Evolutionary conservation across 2,888 invertebrate species (phyloP).

Genomic region (Agriotes lineatus): DNA sequence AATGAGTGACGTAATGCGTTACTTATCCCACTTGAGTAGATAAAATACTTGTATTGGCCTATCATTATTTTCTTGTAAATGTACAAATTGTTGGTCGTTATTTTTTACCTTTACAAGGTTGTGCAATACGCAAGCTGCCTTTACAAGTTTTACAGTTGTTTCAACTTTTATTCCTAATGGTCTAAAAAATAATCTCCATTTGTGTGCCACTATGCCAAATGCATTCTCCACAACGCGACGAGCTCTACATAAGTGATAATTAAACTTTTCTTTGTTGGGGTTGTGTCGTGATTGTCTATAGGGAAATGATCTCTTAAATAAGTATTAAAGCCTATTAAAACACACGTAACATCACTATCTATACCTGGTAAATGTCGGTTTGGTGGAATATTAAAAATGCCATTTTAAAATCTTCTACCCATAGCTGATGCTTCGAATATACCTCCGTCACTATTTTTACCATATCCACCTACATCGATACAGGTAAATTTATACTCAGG

Average conservation of each 20-base stretch:
- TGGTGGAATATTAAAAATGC: conserved; percentile 21
- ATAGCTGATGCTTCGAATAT: conserved; percentile 46
- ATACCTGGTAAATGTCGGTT: conserved; percentile 23
- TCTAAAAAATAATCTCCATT: conserved; percentile 48
- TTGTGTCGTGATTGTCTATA: too few species aligned
- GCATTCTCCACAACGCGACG: conserved; percentile 43
- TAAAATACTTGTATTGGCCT: too few species aligned
- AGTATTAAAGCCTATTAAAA: conserved; percentile 41
- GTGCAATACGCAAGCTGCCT: conserved; percentile 32
- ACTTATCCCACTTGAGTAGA: too few species aligned
- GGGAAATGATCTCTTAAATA: conserved; percentile 39
- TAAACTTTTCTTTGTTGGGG: too few species aligned
- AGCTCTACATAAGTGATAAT: too few species aligned
- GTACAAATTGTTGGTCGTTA: too few species aligned
- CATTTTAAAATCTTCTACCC: conserved; percentile 36
- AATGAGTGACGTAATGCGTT: too few species aligned
- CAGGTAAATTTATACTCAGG: conserved; percentile 44
- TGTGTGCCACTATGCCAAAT: conserved; percentile 48
- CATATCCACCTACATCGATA: conserved; percentile 45
- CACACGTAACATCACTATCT: conserved; percentile 37
- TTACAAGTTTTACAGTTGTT: conserved; percentile 41
- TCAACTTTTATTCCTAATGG: conserved; percentile 47
- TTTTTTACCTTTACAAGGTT: not conserved
- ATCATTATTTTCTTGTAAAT: too few species aligned
- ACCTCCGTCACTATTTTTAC: conserved; percentile 45